phyloP scores from a whole-genome alignment of 2,113 vertebrate genomes.

The Chionomys nivalis region DNA sequence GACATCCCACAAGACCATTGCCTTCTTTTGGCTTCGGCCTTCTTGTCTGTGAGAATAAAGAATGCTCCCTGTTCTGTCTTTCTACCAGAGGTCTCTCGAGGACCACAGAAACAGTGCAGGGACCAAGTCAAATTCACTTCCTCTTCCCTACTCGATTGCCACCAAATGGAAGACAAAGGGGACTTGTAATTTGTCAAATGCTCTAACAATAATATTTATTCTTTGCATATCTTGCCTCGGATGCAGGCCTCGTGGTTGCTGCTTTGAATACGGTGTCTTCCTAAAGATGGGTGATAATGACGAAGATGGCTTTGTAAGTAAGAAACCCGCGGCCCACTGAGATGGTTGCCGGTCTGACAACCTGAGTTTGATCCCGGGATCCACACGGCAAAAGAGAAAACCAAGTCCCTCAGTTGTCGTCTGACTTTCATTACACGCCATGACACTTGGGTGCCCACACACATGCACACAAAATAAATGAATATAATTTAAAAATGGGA shows the following conservation, averaged over 20 bases:
- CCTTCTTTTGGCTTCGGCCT: background rate
- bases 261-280: background rate
- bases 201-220: background rate
- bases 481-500: background rate
- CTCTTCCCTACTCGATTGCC: background rate
- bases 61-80: background rate
- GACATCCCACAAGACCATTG: background rate
- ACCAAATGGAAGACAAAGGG: background rate
- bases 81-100: background rate
- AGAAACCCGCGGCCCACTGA: background rate
- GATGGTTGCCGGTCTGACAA: background rate
- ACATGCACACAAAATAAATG: background rate
- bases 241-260: slow-evolving; percentile 15
- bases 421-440: background rate
- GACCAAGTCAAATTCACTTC: background rate
- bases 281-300: background rate
- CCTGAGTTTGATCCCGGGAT: background rate
- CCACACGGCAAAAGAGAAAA: background rate
- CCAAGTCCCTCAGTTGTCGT: too few species aligned
- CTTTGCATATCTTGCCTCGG: background rate
- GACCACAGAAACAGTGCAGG: background rate
- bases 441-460: background rate
- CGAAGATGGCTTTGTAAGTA: slow-evolving; percentile 12
- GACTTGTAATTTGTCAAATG: slow-evolving; percentile 9
- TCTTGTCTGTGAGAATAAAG: background rate